Evolutionary conservation across 2,797 vertebrate species (phyloP), one percentile per base, ranked within the genome.

Genomic region (Podarcis lilfordi): DNA sequence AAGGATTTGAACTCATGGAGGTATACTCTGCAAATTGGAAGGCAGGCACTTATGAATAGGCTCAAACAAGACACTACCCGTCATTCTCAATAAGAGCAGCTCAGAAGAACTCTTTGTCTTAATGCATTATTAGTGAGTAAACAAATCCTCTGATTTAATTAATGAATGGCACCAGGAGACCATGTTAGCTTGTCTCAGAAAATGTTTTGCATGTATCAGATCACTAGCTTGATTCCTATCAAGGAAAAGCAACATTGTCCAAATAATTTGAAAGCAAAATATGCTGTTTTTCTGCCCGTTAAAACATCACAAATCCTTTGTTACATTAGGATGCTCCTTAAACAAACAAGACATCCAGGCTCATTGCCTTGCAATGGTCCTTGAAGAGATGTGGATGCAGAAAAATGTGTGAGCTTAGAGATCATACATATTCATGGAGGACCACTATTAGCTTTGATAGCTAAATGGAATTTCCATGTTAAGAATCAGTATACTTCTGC

Each of bases 71-170:
- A 85, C 32, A 35, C 43, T 86, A 13, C 6, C 29, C 80, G 21
- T 25, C 40, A 45, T 55, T 87, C 19, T 61, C 69, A 72, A 88
- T 86, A 84, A 89, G n/a, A 50, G 6, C 61, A 21, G 5, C 71
- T 85, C 72, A 45, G 86, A 92, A 90, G 15, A 64, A 35, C 66
- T 85, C 72, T 88, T 80, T 89, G 74, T 86, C 72, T 84, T 77
- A 68, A 77, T 79, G 61, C 8, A 45, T 82, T 68, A 59, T 85
- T 66, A 68, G 21, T n/a, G 75, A 85, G 80, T 75, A 82, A 91
- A 82, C 59, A 89, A 83, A 83, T 82, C 59, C 35, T 89, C 84
- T 74, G 59, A 61, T 85, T 86, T 89, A 88, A 88, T 86, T 86
- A 86, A 88, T 59, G 72, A 79, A 55, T 11, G 19, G 50, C n/a